Percentiles rank a stretch among this genome's conserved stretches.
Evolutionary conservation across 2,888 invertebrate genomes (phyloP).

Genomic region (Nomada ruficornis): DNA sequence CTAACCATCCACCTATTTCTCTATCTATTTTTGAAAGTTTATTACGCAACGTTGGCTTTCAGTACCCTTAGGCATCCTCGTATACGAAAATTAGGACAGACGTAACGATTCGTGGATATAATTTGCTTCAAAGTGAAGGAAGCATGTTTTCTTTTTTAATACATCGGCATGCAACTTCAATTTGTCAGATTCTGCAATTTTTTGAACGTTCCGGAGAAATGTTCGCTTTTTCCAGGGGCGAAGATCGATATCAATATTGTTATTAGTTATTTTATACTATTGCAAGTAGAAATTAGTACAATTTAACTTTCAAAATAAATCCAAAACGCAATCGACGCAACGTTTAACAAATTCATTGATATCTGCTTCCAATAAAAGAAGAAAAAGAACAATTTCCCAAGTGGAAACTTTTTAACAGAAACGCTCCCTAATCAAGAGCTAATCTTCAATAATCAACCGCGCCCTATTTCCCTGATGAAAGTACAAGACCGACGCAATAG

Average conservation of each 20-base stretch:
- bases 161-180: neutral
- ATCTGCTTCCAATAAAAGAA: too few relatives aligned
- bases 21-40: conserved; percentile 16
- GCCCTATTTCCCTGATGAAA: neutral
- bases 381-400: too few relatives aligned
- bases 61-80: neutral
- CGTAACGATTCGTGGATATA: neutral
- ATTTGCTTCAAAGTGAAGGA: neutral
- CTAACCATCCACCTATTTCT: neutral
- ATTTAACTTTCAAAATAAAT: neutral
- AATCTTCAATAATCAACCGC: neutral
- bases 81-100: conserved; percentile 10
- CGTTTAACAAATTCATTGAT: neutral
- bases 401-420: too few relatives aligned
- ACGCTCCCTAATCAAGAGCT: neutral
- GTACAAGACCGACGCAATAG: neutral
- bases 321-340: neutral
- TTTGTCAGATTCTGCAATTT: neutral
- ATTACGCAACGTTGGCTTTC: neutral
- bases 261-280: too few relatives aligned
- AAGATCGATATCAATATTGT: too few relatives aligned
- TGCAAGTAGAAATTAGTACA: too few relatives aligned
- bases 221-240: too few relatives aligned
- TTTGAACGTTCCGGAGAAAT: neutral
- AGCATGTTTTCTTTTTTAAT: neutral